phyloP scores from a whole-genome alignment of 2,113 vertebrate species.

The Daphoenositta chrysoptera region DNA sequence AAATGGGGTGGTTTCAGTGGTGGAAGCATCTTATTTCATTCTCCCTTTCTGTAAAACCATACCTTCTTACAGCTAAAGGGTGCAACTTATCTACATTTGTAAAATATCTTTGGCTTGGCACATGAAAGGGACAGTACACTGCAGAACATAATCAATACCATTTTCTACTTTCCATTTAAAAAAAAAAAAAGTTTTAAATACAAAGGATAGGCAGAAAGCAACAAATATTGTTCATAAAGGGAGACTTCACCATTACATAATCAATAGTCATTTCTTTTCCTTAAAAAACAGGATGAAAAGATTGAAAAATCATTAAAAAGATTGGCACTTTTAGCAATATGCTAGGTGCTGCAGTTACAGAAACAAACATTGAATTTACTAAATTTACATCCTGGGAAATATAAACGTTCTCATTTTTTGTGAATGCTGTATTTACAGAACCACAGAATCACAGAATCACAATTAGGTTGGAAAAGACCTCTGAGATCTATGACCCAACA shows the following conservation, averaged over 20 bases:
- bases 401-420: background rate
- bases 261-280: accelerated
- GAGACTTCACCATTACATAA: background rate
- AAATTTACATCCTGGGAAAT: background rate
- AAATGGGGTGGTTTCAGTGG: background rate
- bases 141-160: background rate
- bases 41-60: background rate
- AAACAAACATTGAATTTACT: background rate
- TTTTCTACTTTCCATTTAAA: background rate
- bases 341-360: background rate
- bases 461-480: background rate
- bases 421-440: background rate
- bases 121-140: background rate
- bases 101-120: background rate
- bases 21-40: background rate
- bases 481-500: background rate
- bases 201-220: background rate
- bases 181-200: background rate
- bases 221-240: background rate
- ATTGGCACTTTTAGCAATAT: background rate
- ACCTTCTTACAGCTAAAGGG: background rate
- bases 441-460: too few species aligned
- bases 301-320: background rate
- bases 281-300: background rate
- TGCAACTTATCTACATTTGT: background rate